Percentiles rank a stretch among this genome's conserved stretches.
Conservation (phyloP, 37 sponge, comb jelly and placozoan species). For the Ephydatia muelleri region DNA sequence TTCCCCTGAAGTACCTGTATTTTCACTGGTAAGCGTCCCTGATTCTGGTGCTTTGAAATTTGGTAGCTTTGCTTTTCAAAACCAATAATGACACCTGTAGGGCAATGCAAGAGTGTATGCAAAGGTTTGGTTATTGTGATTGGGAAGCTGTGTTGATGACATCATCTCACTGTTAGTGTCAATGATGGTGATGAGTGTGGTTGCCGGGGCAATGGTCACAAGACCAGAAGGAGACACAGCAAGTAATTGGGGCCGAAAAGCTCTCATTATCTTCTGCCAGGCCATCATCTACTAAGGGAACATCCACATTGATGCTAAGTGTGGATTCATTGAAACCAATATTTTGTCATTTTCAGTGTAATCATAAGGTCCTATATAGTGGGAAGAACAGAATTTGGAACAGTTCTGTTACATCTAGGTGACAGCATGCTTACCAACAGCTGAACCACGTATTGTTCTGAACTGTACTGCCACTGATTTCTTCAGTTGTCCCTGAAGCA, state of each 20-base stretch:
- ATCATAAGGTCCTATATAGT: neutral
- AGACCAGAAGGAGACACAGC: neutral
- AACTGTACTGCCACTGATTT: neutral
- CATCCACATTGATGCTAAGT: neutral
- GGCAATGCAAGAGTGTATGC: neutral
- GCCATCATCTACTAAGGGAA: neutral
- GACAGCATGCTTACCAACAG: neutral
- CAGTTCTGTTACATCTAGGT: neutral
- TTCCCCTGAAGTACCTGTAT: neutral
- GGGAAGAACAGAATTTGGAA: neutral
- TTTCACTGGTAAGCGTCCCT: neutral
- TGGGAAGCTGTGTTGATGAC: too few relatives aligned
- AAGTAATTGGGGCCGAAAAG: neutral
- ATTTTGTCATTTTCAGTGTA: neutral
- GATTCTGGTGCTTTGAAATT: neutral
- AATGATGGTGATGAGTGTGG: neutral
- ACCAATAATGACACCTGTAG: neutral
- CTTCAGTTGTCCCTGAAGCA: neutral
- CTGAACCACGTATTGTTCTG: neutral
- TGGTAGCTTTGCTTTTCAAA: neutral
- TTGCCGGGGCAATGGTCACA: neutral
- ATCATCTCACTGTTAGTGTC: too few relatives aligned
- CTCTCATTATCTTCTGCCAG: neutral
- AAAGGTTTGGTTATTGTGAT: neutral
- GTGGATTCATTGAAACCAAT: neutral